Evolutionary conservation across 2,888 invertebrate genomes (phyloP).

Genomic region (Eueremaeus valkanovi): DNA sequence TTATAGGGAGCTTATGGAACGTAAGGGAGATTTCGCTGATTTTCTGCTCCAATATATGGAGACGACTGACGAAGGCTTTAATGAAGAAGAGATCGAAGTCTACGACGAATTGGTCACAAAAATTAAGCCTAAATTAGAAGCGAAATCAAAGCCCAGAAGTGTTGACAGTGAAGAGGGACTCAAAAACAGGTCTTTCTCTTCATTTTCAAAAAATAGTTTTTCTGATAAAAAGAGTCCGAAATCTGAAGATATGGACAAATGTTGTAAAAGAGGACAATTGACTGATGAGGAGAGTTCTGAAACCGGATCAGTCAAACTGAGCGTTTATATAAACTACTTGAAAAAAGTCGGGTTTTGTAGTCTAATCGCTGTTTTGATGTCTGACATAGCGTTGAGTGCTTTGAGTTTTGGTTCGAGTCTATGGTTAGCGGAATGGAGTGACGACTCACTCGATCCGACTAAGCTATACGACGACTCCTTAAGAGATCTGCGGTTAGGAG

Average conservation of each 20-base stretch:
- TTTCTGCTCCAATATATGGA: too few relatives aligned
- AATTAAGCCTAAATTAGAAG: too few relatives aligned
- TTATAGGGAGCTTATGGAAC: slow-evolving; percentile 78
- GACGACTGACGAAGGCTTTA: too few relatives aligned
- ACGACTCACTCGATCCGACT: slow-evolving; percentile 45
- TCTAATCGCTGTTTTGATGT: slow-evolving; percentile 26
- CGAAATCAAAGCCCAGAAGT: too few relatives aligned
- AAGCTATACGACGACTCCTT: slow-evolving; percentile 44
- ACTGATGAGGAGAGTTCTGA: slow-evolving; percentile 51
- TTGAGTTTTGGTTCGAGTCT: slow-evolving; percentile 33
- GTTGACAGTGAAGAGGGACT: too few relatives aligned
- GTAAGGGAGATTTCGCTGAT: slow-evolving; percentile 61
- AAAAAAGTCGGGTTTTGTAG: slow-evolving; percentile 37
- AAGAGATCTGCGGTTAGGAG: slow-evolving; percentile 52
- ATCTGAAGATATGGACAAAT: too few relatives aligned
- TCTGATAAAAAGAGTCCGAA: too few relatives aligned
- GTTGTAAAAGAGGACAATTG: slow-evolving; percentile 39
- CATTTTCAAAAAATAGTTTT: too few relatives aligned
- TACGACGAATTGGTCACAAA: too few relatives aligned
- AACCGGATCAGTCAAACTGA: slow-evolving; percentile 51
- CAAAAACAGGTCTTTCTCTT: too few relatives aligned
- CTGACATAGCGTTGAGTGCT: slow-evolving; percentile 29
- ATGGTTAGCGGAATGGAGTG: slow-evolving; percentile 48
- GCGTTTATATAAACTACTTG: slow-evolving; percentile 41
- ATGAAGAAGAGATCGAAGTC: too few relatives aligned